A percentile compares a stretch with the other conserved stretches of the same genome.
phyloP scores from a whole-genome alignment of 92 coral and sea anemone species.

The Nematostella vectensis region DNA sequence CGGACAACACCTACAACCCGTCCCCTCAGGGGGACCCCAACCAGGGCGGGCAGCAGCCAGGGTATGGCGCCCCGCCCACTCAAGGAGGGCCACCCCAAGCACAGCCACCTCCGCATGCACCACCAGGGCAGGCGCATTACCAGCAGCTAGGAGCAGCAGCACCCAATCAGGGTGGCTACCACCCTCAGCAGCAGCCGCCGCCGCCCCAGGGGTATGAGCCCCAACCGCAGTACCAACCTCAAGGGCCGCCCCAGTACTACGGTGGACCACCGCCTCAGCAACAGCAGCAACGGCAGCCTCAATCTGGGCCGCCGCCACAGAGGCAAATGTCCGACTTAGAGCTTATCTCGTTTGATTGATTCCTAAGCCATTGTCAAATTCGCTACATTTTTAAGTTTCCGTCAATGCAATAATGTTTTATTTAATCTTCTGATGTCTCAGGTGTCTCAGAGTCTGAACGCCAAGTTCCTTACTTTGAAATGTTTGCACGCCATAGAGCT shows the following conservation, averaged over 20 bases:
- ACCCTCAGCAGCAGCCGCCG: slow-evolving; percentile 13
- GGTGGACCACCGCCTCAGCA: slow-evolving; percentile 36
- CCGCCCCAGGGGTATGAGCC: slow-evolving; percentile 43
- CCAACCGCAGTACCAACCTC: slow-evolving; percentile 33
- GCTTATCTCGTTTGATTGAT: slow-evolving; percentile 85
- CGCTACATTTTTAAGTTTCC: no score
- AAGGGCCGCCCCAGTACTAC: slow-evolving; percentile 30
- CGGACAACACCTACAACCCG: neutral
- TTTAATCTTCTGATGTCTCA: no score
- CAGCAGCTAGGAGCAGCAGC: slow-evolving; percentile 27
- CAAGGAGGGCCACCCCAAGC: slow-evolving; percentile 17
- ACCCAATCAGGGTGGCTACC: slow-evolving; percentile 14
- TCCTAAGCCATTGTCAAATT: no score
- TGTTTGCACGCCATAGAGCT: no score
- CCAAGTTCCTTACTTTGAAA: no score
- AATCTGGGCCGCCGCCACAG: slow-evolving; percentile 63
- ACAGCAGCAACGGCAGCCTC: slow-evolving; percentile 52
- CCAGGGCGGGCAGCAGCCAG: neutral
- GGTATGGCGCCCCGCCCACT: neutral
- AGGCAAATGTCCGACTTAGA: slow-evolving; percentile 77
- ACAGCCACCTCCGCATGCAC: slow-evolving; percentile 10
- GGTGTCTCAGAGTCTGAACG: no score
- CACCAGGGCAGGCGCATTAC: slow-evolving; percentile 6
- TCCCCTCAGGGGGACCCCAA: neutral
- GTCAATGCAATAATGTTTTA: no score